Base-by-base conservation (phyloP, 2,888 invertebrate species). In the Priocnemis perturbator region DNA sequence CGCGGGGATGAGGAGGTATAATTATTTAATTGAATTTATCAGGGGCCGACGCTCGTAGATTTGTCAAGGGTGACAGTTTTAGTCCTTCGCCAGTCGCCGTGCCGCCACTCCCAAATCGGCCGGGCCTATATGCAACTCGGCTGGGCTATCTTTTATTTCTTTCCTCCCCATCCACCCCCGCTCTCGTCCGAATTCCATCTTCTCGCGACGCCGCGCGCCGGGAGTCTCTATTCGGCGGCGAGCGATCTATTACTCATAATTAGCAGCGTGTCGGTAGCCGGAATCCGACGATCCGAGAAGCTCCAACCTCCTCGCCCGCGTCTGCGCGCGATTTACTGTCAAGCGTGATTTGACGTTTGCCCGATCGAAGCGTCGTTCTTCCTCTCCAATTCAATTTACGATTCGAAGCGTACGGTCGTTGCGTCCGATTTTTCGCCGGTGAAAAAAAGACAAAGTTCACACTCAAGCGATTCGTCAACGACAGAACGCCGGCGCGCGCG, bases 1-100 rank as follows among this genome's bases (percentile, higher is more conserved):
- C 21, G 53, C 53, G 37, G 23, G 57, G 58, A 53, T 44, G 48
- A 57, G 64, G 70, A 75, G 76, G 79, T 81, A 84, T 88, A 88
- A 88, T 88, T 87, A 83, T 88, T 87, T 88, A 88, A 88, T 88
- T 85, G 86, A 85, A 87, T 88, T 85, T 85, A 85, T 86, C 81
- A 81, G 77, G 66, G 37, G 37, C 67, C 71, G 75, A 71, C 74
- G 75, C 70, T 79, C 80, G 83, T 83, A 84, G 81, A 83, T 83
- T 83, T 84, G 84, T 84, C 81, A 82, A 67, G 72, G 77, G 75
- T 80, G 83, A 83, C 83, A 82, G 79, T 78, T 83, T 79, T 77
- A 82, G 81, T 74, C 71, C 73, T 73, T 67, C 75, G 67, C 50
- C 63, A 37, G 69, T 68, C 69, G 78, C 69, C 77, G 72, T 76